Percentiles rank a stretch among this genome's conserved stretches.
Evolutionary conservation across 2,797 vertebrate species (phyloP).

Genomic region (Gallinago stenura): DNA sequence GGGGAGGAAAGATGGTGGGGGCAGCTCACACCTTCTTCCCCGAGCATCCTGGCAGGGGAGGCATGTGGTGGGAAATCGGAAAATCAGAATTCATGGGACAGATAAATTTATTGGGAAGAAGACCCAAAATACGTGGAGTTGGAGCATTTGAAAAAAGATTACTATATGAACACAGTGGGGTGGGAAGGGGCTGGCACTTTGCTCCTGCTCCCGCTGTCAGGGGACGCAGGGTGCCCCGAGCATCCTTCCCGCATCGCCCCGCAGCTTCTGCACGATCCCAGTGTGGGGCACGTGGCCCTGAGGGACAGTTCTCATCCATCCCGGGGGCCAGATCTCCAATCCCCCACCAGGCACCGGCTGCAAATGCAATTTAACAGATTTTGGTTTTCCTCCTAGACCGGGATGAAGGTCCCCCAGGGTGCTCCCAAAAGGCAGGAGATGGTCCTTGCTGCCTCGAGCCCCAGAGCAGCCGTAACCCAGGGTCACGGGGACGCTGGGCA

Average conservation of each 20-base stretch:
- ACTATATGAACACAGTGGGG: not conserved
- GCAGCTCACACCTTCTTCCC: not conserved
- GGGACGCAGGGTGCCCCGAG: fast-evolving
- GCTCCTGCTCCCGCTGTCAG: not conserved
- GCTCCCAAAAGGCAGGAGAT: not conserved
- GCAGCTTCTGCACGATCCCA: fast-evolving
- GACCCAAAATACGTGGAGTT: fast-evolving
- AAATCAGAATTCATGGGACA: fast-evolving
- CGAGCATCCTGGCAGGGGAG: fast-evolving
- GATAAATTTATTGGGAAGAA: not conserved
- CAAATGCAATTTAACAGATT: not conserved
- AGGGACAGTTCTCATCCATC: not conserved
- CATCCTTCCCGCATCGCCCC: not conserved
- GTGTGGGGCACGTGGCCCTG: not conserved
- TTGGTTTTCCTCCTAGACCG: not conserved
- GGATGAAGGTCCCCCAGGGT: not conserved
- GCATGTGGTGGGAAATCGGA: not conserved
- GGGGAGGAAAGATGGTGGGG: not conserved
- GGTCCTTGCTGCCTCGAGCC: fast-evolving
- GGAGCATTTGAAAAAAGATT: not conserved
- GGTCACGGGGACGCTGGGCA: not conserved
- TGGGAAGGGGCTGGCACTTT: fast-evolving
- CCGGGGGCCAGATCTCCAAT: not conserved
- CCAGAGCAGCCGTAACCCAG: fast-evolving
- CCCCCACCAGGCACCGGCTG: not conserved